A percentile compares a stretch with the other conserved stretches of the same genome.
These are phyloP conservation scores for Trochalopteron elliotii DNA, from an alignment of 2,113 vertebrate genomes.

Conservation along the genomic window DNA sequence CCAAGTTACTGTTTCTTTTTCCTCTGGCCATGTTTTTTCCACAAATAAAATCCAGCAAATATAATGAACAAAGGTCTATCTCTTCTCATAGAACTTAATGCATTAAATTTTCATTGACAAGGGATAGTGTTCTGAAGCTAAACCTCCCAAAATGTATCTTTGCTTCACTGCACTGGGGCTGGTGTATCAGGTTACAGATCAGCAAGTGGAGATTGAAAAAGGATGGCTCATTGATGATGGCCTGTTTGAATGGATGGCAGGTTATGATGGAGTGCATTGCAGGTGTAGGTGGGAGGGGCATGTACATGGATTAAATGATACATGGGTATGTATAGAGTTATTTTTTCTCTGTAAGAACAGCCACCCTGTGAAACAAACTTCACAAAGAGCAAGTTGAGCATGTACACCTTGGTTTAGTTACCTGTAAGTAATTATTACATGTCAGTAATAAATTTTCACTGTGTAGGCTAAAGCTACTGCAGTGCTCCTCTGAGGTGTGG, in stretches of 20 bases:
- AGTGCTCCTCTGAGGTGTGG: neutral
- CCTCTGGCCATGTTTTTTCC: neutral
- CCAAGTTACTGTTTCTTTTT: neutral
- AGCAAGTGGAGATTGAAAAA: neutral
- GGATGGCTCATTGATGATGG: neutral
- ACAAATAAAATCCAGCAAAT: neutral
- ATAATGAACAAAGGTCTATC: neutral
- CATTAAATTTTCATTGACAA: neutral
- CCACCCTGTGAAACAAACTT: neutral
- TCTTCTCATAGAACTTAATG: neutral
- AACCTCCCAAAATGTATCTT: neutral
- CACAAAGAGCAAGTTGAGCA: accelerated
- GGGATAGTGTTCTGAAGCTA: neutral
- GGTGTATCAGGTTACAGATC: neutral
- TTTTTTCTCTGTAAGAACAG: neutral
- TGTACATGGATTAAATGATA: neutral
- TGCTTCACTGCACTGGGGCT: neutral
- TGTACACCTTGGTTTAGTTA: neutral
- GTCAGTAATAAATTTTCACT: neutral
- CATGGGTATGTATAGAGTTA: neutral
- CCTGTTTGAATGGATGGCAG: neutral
- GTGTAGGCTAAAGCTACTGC: neutral
- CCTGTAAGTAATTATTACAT: neutral
- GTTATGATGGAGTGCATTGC: neutral
- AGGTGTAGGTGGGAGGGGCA: neutral